Percentiles rank a stretch among this genome's conserved stretches.
Evolutionary conservation across 2,797 vertebrate genomes (phyloP).

Genomic region (Natrix natrix): DNA sequence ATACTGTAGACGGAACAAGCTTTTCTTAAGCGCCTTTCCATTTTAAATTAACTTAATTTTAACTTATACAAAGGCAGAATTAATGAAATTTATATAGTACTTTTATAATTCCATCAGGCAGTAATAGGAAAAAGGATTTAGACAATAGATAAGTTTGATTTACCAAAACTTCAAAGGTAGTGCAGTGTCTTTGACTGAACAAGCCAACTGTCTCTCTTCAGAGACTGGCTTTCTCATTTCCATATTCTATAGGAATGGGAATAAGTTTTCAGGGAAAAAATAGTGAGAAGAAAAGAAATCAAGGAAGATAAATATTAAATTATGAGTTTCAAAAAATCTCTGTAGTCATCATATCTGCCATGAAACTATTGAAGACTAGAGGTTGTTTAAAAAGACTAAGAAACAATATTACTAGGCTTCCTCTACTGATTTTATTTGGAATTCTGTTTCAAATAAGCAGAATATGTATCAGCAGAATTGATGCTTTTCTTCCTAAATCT

Average conservation of each 20-base stretch:
- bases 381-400: too few species aligned
- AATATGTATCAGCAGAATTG: too few species aligned
- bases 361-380: too few species aligned
- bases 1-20: not conserved
- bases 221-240: not conserved
- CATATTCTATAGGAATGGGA: not conserved
- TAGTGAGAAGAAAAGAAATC: too few species aligned
- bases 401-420: too few species aligned
- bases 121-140: not conserved
- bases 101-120: not conserved
- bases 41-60: not conserved
- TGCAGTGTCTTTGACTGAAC: not conserved
- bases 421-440: too few species aligned
- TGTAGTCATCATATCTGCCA: too few species aligned
- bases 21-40: not conserved
- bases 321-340: too few species aligned
- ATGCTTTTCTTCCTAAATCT: too few species aligned
- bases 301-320: too few species aligned
- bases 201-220: not conserved
- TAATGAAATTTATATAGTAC: not conserved
- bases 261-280: too few species aligned
- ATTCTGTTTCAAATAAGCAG: too few species aligned
- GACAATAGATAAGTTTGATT: not conserved
- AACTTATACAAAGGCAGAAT: not conserved
- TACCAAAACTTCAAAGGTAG: not conserved